Evolutionary conservation across 2,797 vertebrate species (phyloP), one percentile per base, ranked within the genome.

Genomic region (Mormyrops boulengeri): DNA sequence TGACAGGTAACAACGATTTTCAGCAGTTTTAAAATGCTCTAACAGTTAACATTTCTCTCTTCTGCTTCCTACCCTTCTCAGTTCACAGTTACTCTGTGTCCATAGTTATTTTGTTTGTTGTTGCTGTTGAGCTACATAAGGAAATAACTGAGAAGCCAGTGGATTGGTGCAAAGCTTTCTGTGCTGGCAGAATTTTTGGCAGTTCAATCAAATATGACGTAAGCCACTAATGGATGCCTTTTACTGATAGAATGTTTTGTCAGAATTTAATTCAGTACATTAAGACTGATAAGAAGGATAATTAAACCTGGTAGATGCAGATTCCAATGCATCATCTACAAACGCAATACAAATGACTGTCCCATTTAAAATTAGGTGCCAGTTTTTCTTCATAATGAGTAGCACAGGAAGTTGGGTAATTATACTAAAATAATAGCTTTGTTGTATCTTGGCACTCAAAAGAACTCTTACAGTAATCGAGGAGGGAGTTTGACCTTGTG

Each of bases 1-100:
- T 47, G 77, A 82, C 41, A 82, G 77, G 77, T 82, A 82, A 47
- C 77, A 82, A 82, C 22, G 77, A 82, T 82, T 82, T 82, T 82
- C 77, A 82, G 77, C 38, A 47, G 41, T 82, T 44, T 19, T 19
- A 82, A 47, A 82, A 82, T 82, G 77, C 34, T 22, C 77, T 47
- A 82, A 82, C 41, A 22, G 8, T 82, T 82, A 22, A 44, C 17
- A 82, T 44, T 44, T 22, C 77, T 22, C 41, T 44, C 38, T 80
- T n/a, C 19, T 41, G 5, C 26, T 82, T 47, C 77, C 41, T n/a
- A 7, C 19, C 41, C 17, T 82, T 82, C 41, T 47, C 77, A 82
- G 77, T 82, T 82, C 77, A 82, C 77, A 44, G 44, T 82, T 82
- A 47, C 77, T 47, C 41, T n/a, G 38, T 82, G 77, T 82, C 41